Base-by-base conservation (phyloP, 2,113 vertebrate species). In the Sinocyclocheilus anshuiensis region DNA sequence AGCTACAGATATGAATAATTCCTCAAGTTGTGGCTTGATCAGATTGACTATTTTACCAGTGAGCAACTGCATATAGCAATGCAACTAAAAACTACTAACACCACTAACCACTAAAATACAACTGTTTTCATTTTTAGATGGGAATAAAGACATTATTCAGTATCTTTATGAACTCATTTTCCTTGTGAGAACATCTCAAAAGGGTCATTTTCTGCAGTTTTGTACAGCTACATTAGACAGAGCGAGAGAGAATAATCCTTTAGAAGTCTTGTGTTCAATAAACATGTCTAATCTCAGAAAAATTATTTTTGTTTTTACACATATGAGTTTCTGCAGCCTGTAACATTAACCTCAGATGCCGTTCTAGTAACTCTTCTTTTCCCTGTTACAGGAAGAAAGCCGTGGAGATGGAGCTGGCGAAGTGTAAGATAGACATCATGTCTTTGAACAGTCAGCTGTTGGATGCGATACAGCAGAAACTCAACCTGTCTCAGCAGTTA, bases 381-480 rank as follows among this genome's bases (percentile, higher is more conserved):
- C 2, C 80, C 15, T 75, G 85, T 16, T 89, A 26, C 93, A 99
- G 98, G 95, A 99, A 99, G 94, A 98, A 98, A 0, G 97, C 96
- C 0, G 95, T 99, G 92, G 98, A 99, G 91, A 95, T 98, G 95
- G 98, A 99, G 91, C 93, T 99, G 79, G 95, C 96, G 88, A 99
- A 98, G 90, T 98, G 98, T 94, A 98, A 97, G 93, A 96, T 97
- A 22, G 98, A 99, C 93, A 97, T 99, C 94, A 98, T 99, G 97
- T 97, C 97, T 92, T 95, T 99, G 86, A 99, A 99, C 88, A 97
- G 96, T 93, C 98, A 99, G 89, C 94, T 99, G 79, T 92, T 99
- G 92, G 98, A 99, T 0, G 98, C 98, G 92, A 99, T 99, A 93
- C 98, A 99, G 93, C 98, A 99, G 95, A 99, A 99, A 89, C 96